Evolutionary conservation across 1,140 invertebrate species (phyloP).

Genomic region (Propsilocerus akamusi): DNA sequence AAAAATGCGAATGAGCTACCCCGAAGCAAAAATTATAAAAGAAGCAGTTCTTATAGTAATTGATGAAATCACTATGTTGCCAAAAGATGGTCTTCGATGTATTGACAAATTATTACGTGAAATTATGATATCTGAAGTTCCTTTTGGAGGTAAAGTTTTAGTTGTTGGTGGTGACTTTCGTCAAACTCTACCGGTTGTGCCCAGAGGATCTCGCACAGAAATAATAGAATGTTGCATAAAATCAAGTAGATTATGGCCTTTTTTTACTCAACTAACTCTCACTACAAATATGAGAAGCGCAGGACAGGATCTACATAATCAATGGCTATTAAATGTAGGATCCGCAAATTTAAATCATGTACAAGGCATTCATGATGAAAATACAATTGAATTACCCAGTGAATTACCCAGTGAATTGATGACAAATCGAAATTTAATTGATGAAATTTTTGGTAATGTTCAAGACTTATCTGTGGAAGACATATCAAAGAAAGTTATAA

Average conservation of each 20-base stretch:
- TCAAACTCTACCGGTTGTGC: slow-evolving; percentile 12
- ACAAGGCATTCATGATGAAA: too few relatives aligned
- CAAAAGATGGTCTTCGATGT: slow-evolving; percentile 11
- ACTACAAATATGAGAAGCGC: slow-evolving; percentile 7
- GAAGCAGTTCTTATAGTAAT: too few relatives aligned
- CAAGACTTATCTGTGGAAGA: too few relatives aligned
- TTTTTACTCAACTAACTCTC: slow-evolving; percentile 7
- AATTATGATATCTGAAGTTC: slow-evolving; percentile 9
- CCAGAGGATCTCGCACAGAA: slow-evolving; percentile 10
- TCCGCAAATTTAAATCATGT: too few relatives aligned
- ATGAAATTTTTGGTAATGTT: slow-evolving; percentile 9
- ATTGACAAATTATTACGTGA: slow-evolving; percentile 10
- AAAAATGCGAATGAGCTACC: too few relatives aligned
- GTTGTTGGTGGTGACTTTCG: slow-evolving; percentile 14
- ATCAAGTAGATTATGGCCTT: slow-evolving; percentile 8
- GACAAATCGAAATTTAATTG: slow-evolving; percentile 4
- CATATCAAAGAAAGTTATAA: too few relatives aligned
- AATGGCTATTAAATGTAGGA: slow-evolving; percentile 6
- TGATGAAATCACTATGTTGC: slow-evolving; percentile 14
- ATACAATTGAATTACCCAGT: too few relatives aligned
- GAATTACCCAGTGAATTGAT: slow-evolving; percentile 6
- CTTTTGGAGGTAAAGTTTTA: slow-evolving; percentile 15
- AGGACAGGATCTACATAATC: slow-evolving; percentile 8
- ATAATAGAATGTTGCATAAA: slow-evolving; percentile 11
- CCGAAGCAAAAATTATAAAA: too few relatives aligned